Evolutionary conservation across 2,888 invertebrate genomes (phyloP).

Genomic region (Melangyna quadrimaculata): DNA sequence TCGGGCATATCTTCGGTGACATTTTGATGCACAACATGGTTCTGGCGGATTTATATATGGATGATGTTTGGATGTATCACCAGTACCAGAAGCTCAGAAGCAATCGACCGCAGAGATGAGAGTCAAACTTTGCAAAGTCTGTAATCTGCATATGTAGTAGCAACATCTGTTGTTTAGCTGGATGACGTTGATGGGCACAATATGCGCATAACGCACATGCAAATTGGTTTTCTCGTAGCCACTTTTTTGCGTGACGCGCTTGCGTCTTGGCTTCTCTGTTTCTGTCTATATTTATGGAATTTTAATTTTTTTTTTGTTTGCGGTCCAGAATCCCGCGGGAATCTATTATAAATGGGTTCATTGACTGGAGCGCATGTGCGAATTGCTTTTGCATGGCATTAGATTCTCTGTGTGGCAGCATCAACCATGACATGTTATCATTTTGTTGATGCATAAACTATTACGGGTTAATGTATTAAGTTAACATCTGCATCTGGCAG

Average conservation of each 20-base stretch:
- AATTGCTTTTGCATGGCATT: conserved; percentile 59
- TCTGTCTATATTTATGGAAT: conserved; percentile 53
- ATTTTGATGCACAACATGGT: conserved; percentile 35
- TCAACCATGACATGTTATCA: conserved; percentile 52
- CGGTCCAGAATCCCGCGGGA: conserved; percentile 66
- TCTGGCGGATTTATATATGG: conserved; percentile 24
- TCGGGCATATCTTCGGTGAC: conserved; percentile 42
- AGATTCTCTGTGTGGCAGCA: conserved; percentile 57
- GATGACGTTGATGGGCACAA: conserved; percentile 59
- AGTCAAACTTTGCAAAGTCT: conserved; percentile 19
- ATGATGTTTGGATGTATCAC: too few relatives aligned
- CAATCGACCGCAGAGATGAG: conserved; percentile 55
- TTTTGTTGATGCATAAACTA: conserved; percentile 46
- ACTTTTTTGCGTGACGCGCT: conserved; percentile 54
- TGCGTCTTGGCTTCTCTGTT: conserved; percentile 46
- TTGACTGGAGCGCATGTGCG: conserved; percentile 71
- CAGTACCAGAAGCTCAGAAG: conserved; percentile 41
- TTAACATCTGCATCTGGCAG: conserved; percentile 52
- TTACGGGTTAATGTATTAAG: conserved; percentile 8
- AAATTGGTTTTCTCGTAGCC: conserved; percentile 53
- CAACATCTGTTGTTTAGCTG: conserved; percentile 59
- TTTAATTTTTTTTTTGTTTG: conserved; percentile 19
- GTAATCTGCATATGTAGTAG: not conserved
- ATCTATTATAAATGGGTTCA: conserved; percentile 72
- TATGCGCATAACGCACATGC: conserved; percentile 48